Base-by-base conservation (phyloP, 2,888 invertebrate genomes). In the Noctua janthina region DNA sequence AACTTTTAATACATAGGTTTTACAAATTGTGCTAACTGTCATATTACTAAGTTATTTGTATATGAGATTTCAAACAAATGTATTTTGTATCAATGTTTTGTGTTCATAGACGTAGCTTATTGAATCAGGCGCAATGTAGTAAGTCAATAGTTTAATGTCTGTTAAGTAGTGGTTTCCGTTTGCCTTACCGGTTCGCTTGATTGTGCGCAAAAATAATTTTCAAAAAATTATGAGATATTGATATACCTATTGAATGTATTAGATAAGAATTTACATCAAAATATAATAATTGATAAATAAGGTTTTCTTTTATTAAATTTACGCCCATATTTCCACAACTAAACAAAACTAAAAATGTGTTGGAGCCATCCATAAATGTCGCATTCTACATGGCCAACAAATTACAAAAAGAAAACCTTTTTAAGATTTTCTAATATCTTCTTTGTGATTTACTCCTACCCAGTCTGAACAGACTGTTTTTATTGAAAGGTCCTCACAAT, bases 181-280 rank as follows among this genome's bases (percentile, higher is more conserved):
- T 77, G 75, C 79, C 66, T 82, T 80, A 82, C 68, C 71, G 66
- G 68, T 77, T 80, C 64, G 73, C 70, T 82, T 78, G n/a, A 79
- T 46, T 77, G 81, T 76, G 74, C 84, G 74, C 71, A 70, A 78
- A 72, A 69, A 68, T 43, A 72, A 46, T 59, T 73, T 78, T 77
- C 3, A 43, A 66, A 81, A 81, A 83, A 81, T 76, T 79, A 74
- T 83, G 74, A 72, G 51, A 78, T 85, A 81, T 84, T 79, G 86
- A 59, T 59, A 76, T 76, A 74, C 74, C 23, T 64, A 81, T 78
- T 86, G 79, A 87, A 80, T 88, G 83, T 87, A 86, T 78, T 88
- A 86, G 69, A 56, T 89, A 88, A 89, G 85, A 83, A 85, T 85
- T 88, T 86, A 86, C 82, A 85, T 78, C 67, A 83, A 83, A 88